These are phyloP conservation scores for Phoebastria nigripes DNA, from an alignment of 2,797 vertebrate genomes.

Conservation along the genomic window DNA sequence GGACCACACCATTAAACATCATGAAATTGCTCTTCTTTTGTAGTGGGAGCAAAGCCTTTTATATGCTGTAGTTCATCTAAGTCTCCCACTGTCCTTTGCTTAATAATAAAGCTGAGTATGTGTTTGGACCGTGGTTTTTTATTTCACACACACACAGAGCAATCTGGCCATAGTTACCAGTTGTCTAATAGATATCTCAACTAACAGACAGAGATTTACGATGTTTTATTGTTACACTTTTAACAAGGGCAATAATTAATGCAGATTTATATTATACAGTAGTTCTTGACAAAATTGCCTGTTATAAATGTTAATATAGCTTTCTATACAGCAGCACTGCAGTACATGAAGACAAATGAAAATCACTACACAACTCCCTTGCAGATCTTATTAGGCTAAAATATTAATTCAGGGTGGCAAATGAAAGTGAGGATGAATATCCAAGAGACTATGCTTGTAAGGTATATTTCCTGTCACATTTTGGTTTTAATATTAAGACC, in stretches of 20 bases:
- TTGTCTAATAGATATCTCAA: constrained; percentile 25
- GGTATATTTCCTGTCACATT: constrained; percentile 22
- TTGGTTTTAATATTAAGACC: constrained; percentile 60
- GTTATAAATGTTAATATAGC: constrained; percentile 59
- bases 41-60: not conserved
- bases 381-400: constrained; percentile 54
- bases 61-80: constrained; percentile 1
- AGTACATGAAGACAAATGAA: not conserved
- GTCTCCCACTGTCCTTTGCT: constrained; percentile 4
- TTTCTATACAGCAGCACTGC: constrained; percentile 20
- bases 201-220: constrained; percentile 51
- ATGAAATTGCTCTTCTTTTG: not conserved
- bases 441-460: constrained; percentile 15
- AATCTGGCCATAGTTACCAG: constrained; percentile 1
- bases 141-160: not conserved
- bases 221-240: constrained; percentile 6
- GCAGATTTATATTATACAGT: constrained; percentile 41
- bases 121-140: not conserved
- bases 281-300: constrained; percentile 52
- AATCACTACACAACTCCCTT: constrained; percentile 3
- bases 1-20: not conserved
- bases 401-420: constrained; percentile 57
- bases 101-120: constrained; percentile 27
- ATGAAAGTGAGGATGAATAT: constrained; percentile 42
- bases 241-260: constrained; percentile 70